Conservation (phyloP, 64 coral and sea anemone genomes). For the Orbicella faveolata region DNA sequence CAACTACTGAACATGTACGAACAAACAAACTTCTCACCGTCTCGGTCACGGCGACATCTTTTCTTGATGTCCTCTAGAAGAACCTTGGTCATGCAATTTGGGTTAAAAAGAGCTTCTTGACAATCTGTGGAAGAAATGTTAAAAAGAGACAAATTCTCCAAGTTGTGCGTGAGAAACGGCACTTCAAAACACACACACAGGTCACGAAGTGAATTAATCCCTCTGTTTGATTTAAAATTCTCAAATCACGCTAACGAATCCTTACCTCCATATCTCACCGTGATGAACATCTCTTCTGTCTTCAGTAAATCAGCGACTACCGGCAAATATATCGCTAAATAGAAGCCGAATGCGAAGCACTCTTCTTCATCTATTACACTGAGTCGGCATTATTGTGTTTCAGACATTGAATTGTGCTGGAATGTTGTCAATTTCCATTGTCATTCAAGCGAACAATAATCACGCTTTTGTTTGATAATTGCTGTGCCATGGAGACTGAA, state of each 20-base stretch:
- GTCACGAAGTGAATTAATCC: neutral
- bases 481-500: slow-evolving; percentile 3
- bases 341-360: neutral
- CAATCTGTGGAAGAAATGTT: slow-evolving; percentile 36
- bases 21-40: slow-evolving; percentile 54
- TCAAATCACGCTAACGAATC: neutral
- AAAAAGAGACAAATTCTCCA: neutral
- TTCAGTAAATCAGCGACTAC: neutral
- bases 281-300: slow-evolving; percentile 51
- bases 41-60: slow-evolving; percentile 62
- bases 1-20: neutral
- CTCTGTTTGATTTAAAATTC: neutral
- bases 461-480: slow-evolving; percentile 6
- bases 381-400: neutral
- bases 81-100: slow-evolving; percentile 77
- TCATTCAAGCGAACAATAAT: slow-evolving; percentile 20
- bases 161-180: neutral
- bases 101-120: slow-evolving; percentile 85
- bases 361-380: neutral
- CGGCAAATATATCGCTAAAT: too few species aligned
- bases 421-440: slow-evolving; percentile 1
- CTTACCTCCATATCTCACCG: slow-evolving; percentile 67
- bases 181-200: too few species aligned
- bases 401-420: neutral
- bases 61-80: slow-evolving; percentile 89